Conservation (phyloP, 1,140 invertebrate genomes). For the Drosophila nannoptera region DNA sequence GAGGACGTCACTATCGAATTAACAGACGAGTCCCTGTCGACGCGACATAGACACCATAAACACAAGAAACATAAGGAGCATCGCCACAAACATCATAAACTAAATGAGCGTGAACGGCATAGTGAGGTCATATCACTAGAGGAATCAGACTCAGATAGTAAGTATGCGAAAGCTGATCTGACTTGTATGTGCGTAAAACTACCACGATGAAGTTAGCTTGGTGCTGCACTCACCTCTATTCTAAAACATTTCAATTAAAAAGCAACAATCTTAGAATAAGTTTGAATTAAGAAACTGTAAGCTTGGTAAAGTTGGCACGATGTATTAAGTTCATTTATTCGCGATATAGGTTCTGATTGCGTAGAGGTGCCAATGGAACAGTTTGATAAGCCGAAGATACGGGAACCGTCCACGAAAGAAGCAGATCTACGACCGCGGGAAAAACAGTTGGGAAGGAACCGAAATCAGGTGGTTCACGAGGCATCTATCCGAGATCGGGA, state of each 20-base stretch:
- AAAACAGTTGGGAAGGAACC: slow-evolving; percentile 24
- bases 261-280: slow-evolving; percentile 1
- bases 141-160: slow-evolving; percentile 73
- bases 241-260: background rate
- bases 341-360: slow-evolving; percentile 68
- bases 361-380: slow-evolving; percentile 67
- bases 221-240: slow-evolving; percentile 39
- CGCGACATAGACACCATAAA: slow-evolving; percentile 62
- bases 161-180: slow-evolving; percentile 20
- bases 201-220: slow-evolving; percentile 37
- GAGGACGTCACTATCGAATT: slow-evolving; percentile 60
- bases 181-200: slow-evolving; percentile 20
- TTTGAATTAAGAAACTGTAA: slow-evolving; percentile 20
- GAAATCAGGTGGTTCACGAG: slow-evolving; percentile 23
- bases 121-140: slow-evolving; percentile 69
- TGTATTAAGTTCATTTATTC: slow-evolving; percentile 21
- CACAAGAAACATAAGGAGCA: slow-evolving; percentile 69
- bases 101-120: slow-evolving; percentile 55
- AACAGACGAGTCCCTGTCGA: slow-evolving; percentile 54
- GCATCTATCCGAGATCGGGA: slow-evolving; percentile 24
- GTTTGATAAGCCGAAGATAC: slow-evolving; percentile 19
- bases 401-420: slow-evolving; percentile 35
- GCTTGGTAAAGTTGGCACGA: background rate
- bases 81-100: slow-evolving; percentile 66
- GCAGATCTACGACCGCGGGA: slow-evolving; percentile 14